Conservation (phyloP, 2,888 invertebrate species). For the Caenorhabditis becei region DNA sequence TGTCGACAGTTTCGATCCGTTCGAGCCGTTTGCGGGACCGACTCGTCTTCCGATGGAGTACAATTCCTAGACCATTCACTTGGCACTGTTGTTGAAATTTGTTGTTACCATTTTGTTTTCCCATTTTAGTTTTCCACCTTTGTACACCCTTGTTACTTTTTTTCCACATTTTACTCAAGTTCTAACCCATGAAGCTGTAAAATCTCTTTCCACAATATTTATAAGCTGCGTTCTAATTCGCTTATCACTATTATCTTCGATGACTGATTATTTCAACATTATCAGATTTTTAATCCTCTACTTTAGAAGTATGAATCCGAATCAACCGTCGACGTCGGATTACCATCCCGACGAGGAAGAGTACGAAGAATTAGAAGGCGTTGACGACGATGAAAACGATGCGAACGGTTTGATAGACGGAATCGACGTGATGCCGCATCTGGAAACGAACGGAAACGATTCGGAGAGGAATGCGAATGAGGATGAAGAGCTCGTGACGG, state of each 20-base stretch:
- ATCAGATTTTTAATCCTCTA: not conserved
- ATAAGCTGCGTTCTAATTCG: not conserved
- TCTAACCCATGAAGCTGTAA: conserved; percentile 6
- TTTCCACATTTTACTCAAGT: conserved; percentile 8
- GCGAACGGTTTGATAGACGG: conserved; percentile 26
- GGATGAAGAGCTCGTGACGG: conserved; percentile 35
- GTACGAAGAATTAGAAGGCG: conserved; percentile 4
- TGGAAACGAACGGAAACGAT: conserved; percentile 1
- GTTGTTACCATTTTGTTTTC: conserved; percentile 28
- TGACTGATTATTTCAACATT: not conserved
- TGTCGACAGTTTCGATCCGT: conserved; percentile 67
- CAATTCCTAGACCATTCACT: conserved; percentile 2
- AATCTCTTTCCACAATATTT: not conserved
- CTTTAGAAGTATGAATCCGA: conserved; percentile 15
- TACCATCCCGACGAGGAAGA: conserved; percentile 14
- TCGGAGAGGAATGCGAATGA: not conserved
- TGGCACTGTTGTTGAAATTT: conserved; percentile 13
- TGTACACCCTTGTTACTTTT: conserved; percentile 36
- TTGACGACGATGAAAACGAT: conserved; percentile 39
- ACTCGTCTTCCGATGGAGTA: conserved; percentile 65
- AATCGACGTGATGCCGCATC: conserved; percentile 32
- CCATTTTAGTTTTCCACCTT: conserved; percentile 7
- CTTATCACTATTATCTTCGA: not conserved
- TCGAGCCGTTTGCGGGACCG: conserved; percentile 71
- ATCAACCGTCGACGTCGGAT: conserved; percentile 37